A percentile compares a stretch with the other conserved stretches of the same genome.
phyloP scores from a whole-genome alignment of 2,113 vertebrate genomes.

The Poecile atricapillus region DNA sequence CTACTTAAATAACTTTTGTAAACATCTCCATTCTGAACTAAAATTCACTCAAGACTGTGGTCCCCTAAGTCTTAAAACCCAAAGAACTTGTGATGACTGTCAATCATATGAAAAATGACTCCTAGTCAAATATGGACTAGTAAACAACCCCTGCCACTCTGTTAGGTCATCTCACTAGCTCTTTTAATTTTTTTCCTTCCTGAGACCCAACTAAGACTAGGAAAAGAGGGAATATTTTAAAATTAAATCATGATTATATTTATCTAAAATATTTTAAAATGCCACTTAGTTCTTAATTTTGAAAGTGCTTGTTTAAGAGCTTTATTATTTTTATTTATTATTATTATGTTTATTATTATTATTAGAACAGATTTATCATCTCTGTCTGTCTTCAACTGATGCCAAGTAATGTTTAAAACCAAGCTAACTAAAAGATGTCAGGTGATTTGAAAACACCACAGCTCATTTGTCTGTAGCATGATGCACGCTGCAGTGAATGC shows the following conservation, averaged over 20 bases:
- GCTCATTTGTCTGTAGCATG: neutral
- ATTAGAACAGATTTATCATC: neutral
- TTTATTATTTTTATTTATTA: too few relatives aligned
- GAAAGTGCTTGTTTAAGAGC: neutral
- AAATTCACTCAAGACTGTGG: neutral
- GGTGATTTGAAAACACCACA: neutral
- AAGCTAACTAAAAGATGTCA: neutral
- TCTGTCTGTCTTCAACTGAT: neutral
- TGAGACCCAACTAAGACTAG: neutral
- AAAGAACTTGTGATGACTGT: neutral
- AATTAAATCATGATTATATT: neutral
- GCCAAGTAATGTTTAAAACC: neutral
- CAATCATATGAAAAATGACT: neutral
- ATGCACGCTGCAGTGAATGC: neutral
- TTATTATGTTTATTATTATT: too few relatives aligned
- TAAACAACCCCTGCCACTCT: neutral
- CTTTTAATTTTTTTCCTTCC: neutral
- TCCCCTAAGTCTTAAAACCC: neutral
- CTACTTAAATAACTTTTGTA: slow-evolving; percentile 1
- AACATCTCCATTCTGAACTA: slow-evolving; percentile 8
- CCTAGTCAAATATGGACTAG: neutral
- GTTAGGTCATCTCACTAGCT: neutral
- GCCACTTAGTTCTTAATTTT: neutral
- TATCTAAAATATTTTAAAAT: slow-evolving; percentile 15
- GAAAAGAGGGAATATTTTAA: neutral